Conservation (phyloP, 2,888 invertebrate genomes). For the Rhagophthalmus giganteus region DNA sequence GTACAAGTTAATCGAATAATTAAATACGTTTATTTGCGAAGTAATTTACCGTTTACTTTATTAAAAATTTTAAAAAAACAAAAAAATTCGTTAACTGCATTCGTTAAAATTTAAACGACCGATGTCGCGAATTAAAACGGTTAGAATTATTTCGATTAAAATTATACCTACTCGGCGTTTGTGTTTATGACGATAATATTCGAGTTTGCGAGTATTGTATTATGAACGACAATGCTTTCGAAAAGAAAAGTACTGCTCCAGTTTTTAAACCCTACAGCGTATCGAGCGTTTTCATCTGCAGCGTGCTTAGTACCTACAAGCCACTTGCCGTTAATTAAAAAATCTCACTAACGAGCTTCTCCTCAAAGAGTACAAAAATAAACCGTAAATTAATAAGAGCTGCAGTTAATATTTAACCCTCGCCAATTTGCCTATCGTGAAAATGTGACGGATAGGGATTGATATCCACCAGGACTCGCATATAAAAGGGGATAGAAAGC, state of each 20-base stretch:
- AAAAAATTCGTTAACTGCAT: too few species aligned
- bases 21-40: too few species aligned
- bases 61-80: too few species aligned
- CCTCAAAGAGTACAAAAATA: not conserved
- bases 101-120: too few species aligned
- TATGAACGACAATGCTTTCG: conserved; percentile 3
- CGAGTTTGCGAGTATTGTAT: too few species aligned
- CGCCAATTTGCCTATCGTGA: conserved; percentile 30
- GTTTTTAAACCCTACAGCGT: conserved; percentile 3
- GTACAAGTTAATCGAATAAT: too few species aligned
- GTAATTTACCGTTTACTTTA: too few species aligned
- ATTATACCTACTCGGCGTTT: too few species aligned
- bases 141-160: too few species aligned
- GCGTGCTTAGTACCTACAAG: not conserved
- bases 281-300: conserved; percentile 4
- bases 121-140: too few species aligned
- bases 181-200: too few species aligned
- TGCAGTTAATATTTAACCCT: conserved; percentile 1
- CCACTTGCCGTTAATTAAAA: conserved; percentile 14
- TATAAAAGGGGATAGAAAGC: conserved; percentile 35
- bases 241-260: conserved; percentile 3
- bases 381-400: conserved; percentile 7
- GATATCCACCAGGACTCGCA: conserved; percentile 23
- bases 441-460: conserved; percentile 25
- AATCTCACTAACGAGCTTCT: conserved; percentile 6